Evolutionary conservation across 2,113 vertebrate species (phyloP).

Genomic region (Aythya baeri): DNA sequence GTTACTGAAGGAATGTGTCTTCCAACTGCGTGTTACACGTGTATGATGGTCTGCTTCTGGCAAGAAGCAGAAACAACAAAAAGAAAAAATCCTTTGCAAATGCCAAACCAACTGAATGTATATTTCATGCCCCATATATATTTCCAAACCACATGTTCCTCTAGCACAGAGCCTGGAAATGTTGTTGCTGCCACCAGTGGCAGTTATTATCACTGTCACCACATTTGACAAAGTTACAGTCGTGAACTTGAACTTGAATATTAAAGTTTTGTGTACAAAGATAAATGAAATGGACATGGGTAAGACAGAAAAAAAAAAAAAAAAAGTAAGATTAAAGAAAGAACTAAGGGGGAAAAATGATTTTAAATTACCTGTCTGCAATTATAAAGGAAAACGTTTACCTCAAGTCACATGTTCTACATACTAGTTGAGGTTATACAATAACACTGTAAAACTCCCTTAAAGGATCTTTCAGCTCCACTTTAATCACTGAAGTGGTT

Average conservation of each 20-base stretch:
- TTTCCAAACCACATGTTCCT: background rate
- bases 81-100: background rate
- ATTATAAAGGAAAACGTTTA: background rate
- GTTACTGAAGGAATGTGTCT: rapidly evolving
- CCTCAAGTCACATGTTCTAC: background rate
- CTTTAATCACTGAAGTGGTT: background rate
- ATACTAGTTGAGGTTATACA: background rate
- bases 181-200: background rate
- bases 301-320: background rate
- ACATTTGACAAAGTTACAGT: background rate
- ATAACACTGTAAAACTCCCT: background rate
- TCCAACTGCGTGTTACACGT: background rate
- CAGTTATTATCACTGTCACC: background rate
- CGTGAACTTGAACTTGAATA: background rate
- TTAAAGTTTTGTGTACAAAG: background rate
- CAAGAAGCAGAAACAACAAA: background rate
- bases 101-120: background rate
- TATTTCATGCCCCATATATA: background rate
- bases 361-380: background rate
- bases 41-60: background rate
- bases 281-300: background rate
- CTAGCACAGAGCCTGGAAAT: background rate
- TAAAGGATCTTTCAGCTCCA: background rate
- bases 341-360: no score
- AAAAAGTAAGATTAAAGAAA: background rate